Evolutionary conservation across 2,113 vertebrate genomes (phyloP).

Genomic region (Alligator mississippiensis): DNA sequence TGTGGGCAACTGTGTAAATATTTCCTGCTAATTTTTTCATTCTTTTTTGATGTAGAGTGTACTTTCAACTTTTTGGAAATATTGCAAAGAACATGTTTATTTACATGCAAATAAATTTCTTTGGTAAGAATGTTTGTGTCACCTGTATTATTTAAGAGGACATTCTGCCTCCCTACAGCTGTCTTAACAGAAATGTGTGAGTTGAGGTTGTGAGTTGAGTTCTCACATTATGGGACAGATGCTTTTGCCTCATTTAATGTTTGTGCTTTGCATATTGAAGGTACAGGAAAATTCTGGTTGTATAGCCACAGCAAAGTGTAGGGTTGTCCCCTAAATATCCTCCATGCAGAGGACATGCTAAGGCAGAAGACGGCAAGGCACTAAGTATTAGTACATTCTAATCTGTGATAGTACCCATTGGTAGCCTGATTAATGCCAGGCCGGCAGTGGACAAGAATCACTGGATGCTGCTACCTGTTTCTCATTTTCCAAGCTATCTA

Average conservation of each 20-base stretch:
- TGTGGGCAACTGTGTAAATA: conserved; percentile 68
- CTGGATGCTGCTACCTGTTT: not conserved
- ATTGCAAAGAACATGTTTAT: conserved; percentile 66
- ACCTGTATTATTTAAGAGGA: not conserved
- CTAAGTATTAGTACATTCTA: not conserved
- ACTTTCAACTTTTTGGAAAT: conserved; percentile 27
- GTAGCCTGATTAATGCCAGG: not conserved
- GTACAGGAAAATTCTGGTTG: not conserved
- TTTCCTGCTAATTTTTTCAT: conserved; percentile 56
- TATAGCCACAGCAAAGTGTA: not conserved
- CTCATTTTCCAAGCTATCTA: not conserved
- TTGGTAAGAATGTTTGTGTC: conserved; percentile 53
- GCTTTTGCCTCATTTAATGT: not conserved
- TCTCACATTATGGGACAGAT: not conserved
- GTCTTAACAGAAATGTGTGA: not conserved
- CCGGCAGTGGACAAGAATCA: not conserved
- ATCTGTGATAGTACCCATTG: not conserved
- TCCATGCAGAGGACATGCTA: not conserved
- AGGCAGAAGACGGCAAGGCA: too few relatives aligned
- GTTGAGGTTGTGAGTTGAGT: not conserved
- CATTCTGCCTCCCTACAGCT: not conserved
- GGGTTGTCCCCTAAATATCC: not conserved
- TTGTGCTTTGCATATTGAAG: not conserved
- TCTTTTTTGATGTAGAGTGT: conserved; percentile 3
- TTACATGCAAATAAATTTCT: conserved; percentile 78